A percentile compares a stretch with the other conserved stretches of the same genome.
phyloP scores from a whole-genome alignment of 37 sponge, comb jelly and placozoan genomes.

The Lycopodina hypogea region DNA sequence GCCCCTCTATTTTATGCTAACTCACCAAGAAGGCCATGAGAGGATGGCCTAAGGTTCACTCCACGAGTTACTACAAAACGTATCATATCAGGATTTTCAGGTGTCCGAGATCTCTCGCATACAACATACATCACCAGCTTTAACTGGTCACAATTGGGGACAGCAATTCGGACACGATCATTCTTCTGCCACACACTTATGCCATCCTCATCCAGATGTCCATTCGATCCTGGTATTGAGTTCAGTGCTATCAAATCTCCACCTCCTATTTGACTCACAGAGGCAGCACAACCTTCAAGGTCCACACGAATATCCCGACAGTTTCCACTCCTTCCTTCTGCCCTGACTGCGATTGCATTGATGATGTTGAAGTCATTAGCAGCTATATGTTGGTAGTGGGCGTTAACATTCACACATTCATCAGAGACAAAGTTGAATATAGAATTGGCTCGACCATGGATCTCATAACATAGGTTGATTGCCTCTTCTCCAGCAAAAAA shows the following conservation, averaged over 20 bases:
- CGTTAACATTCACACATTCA: slow-evolving; percentile 58
- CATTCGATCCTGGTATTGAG: neutral
- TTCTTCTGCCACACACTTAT: slow-evolving; percentile 1
- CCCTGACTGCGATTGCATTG: slow-evolving; percentile 34
- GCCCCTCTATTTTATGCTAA: neutral
- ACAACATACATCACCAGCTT: slow-evolving; percentile 69
- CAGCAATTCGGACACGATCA: slow-evolving; percentile 45
- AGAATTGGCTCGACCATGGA: slow-evolving; percentile 38
- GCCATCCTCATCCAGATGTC: neutral
- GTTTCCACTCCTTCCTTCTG: slow-evolving; percentile 18
- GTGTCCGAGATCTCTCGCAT: slow-evolving; percentile 20
- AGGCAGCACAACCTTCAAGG: slow-evolving; percentile 42
- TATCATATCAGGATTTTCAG: slow-evolving; percentile 36
- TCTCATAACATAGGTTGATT: slow-evolving; percentile 57
- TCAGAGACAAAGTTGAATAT: slow-evolving; percentile 65
- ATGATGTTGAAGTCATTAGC: slow-evolving; percentile 60
- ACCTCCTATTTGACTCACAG: neutral
- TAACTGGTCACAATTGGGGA: slow-evolving; percentile 68
- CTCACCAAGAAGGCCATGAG: slow-evolving; percentile 81
- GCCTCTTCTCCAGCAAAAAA: neutral
- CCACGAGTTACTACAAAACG: slow-evolving; percentile 59
- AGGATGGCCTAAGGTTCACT: slow-evolving; percentile 53
- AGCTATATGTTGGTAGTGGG: slow-evolving; percentile 28
- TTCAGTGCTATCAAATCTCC: neutral
- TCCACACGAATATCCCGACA: slow-evolving; percentile 42